A percentile compares a stretch with the other conserved stretches of the same genome.
These are phyloP conservation scores for Kryptolebias marmoratus DNA, from an alignment of 2,113 vertebrate genomes.

Conservation along the genomic window DNA sequence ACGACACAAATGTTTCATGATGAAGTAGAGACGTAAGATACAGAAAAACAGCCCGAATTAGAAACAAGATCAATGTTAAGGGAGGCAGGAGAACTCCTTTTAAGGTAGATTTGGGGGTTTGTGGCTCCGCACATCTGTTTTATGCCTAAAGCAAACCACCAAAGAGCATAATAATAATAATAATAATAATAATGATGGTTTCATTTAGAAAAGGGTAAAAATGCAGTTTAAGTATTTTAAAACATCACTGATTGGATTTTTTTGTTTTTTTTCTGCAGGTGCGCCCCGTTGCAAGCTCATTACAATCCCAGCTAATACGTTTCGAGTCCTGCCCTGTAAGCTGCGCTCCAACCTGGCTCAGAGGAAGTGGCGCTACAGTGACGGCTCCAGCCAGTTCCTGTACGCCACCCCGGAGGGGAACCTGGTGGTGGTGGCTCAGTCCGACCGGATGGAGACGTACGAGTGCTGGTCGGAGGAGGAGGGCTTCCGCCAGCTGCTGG, in stretches of 20 bases:
- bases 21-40: no score
- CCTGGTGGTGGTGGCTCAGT: slow-evolving; percentile 87
- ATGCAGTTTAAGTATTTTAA: background rate
- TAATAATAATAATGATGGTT: no score
- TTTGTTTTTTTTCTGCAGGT: slow-evolving; percentile 56
- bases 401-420: slow-evolving; percentile 85
- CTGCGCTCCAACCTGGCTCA: slow-evolving; percentile 89
- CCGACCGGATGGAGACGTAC: slow-evolving; percentile 79
- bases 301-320: slow-evolving; percentile 80
- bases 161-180: no score
- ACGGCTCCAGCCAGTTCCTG: slow-evolving; percentile 78
- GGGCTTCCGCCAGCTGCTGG: slow-evolving; percentile 86
- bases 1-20: no score
- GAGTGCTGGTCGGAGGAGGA: slow-evolving; percentile 93
- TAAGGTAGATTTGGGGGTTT: no score
- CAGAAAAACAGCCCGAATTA: no score
- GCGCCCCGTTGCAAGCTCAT: slow-evolving; percentile 78
- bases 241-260: background rate
- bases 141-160: no score
- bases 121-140: no score
- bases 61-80: no score
- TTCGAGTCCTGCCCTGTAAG: slow-evolving; percentile 84
- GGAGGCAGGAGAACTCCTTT: no score
- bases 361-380: slow-evolving; percentile 83
- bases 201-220: no score